Base-by-base conservation (phyloP, 2,113 vertebrate species). In the Salvelinus sp. region DNA sequence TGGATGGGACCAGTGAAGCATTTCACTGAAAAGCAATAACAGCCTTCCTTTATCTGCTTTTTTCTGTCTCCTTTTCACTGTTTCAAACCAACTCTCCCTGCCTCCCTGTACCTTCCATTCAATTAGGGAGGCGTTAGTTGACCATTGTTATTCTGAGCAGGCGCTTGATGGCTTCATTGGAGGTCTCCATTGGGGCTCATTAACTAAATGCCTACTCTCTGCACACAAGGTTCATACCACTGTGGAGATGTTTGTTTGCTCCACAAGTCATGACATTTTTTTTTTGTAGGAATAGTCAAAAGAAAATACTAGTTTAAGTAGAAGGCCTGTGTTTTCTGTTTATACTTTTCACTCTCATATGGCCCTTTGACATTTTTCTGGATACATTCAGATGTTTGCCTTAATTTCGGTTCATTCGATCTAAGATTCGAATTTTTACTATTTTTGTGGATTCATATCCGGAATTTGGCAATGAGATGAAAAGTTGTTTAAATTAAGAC, bases 121-220 rank as follows among this genome's bases (percentile, higher is more conserved):
- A 93, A 91, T 94, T 94, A 92, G 88, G 82, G 90, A 93, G 91
- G 92, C 90, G 91, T 94, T 94, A 93, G 93, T 90, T 89, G 89
- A 84, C 90, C 89, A 93, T 94, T 94, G 93, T 94, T 90, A 93
- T 92, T 93, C 91, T 89, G 90, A 92, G 78, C 85, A 84, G 91
- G 85, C 70, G 73, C 93, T 88, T 93, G 92, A 94, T 94, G 92
- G 91, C 93, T 93, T 93, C 91, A 93, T 93, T 93, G 92, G 91
- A 91, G 91, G 91, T 91, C 92, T 88, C 90, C 90, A 87, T 88
- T 86, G 90, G 89, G 83, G 86, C 92, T 93, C 91, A 93, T 93
- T 93, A 94, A 91, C 91, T 90, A 93, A 93, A 94, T 92, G 91
- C 91, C 88, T 79, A 54, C 88, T 88, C 78, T 85, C 83, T 89